Conservation (phyloP, 1,140 invertebrate genomes). For the Drosophila grimshawi region DNA sequence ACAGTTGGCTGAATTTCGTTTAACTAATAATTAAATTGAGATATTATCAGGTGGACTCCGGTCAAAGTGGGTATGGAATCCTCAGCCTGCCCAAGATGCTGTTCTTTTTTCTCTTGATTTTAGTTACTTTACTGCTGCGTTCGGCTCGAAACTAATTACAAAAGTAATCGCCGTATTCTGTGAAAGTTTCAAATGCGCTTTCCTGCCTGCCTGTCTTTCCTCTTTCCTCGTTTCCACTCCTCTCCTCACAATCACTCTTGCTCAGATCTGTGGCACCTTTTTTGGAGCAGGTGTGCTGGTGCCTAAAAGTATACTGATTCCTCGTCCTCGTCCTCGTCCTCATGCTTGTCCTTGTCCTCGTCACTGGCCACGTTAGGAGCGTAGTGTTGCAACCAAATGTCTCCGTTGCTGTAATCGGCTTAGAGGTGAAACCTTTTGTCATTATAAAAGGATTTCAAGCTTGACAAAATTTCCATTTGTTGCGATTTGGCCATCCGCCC, state of each 20-base stretch:
- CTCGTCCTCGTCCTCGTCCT: constrained; percentile 20
- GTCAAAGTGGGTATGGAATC: too few species aligned
- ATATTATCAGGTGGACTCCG: too few species aligned
- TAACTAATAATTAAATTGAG: too few species aligned
- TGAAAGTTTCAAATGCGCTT: constrained; percentile 37
- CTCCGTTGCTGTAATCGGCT: constrained; percentile 74
- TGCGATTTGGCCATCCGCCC: constrained; percentile 48
- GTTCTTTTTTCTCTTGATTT: background rate
- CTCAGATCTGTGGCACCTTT: background rate
- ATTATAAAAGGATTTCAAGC: constrained; percentile 83
- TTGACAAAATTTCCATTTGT: constrained; percentile 81
- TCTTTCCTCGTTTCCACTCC: background rate
- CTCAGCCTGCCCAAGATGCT: too few species aligned
- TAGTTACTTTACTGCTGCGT: constrained; percentile 4
- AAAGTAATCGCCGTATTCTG: constrained; percentile 45
- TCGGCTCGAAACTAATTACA: constrained; percentile 45
- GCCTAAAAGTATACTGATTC: background rate
- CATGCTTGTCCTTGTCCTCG: background rate
- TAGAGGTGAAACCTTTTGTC: constrained; percentile 82
- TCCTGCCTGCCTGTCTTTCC: background rate
- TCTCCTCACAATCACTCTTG: background rate
- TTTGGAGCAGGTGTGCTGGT: constrained; percentile 27
- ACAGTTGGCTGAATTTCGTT: too few species aligned
- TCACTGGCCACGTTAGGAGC: constrained; percentile 22
- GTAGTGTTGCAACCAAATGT: constrained; percentile 39